Base-by-base conservation (phyloP, 2,888 invertebrate species). In the Vannuccia rotundouncinata region DNA sequence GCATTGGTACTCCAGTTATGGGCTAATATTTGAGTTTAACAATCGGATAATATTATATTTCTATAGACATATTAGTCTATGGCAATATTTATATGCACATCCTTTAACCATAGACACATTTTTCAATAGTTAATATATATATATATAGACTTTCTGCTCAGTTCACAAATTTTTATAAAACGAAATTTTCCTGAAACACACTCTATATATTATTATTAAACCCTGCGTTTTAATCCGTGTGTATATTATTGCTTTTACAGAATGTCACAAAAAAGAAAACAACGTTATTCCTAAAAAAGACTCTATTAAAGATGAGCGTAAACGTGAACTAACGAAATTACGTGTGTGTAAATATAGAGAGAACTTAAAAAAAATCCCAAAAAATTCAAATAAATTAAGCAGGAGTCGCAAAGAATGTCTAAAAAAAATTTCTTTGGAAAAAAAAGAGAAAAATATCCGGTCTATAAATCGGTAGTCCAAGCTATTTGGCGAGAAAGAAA, bases 401-500 rank as follows among this genome's bases (percentile, higher is more conserved):
- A 66, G 10, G 22, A 66, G 25, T 66, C 66, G 66, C 66, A 66
- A 66, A 17, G 10, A 66, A 13, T 66, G 66, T 66, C 66, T n/a
- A n/a, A n/a, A n/a, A n/a, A n/a, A n/a, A n/a, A n/a, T n/a, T n/a
- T n/a, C n/a, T 66, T 66, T 66, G 66, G 66, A 66, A n/a, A 66
- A 66, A 66, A 66, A 66, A 66, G 10, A 66, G 66, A 66, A 66
- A n/a, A 66, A 22, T 17, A 66, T 22, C 66, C 66, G 66, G 66
- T 66, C 66, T 66, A 66, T 66, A 66, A 66, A 66, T 66, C 66
- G 66, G 66, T 66, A 5, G 66, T 66, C 66, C 66, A 66, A 66
- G 66, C 66, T 66, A 66, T 66, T 66, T 66, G 66, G 66, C 25
- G 66, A 22, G 66, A 66, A 66, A 5, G 66, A 22, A 66, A 66